Evolutionary conservation across 2,797 vertebrate genomes (phyloP), one percentile per base, ranked within the genome.

Genomic region (Hydrolagus colliei): DNA sequence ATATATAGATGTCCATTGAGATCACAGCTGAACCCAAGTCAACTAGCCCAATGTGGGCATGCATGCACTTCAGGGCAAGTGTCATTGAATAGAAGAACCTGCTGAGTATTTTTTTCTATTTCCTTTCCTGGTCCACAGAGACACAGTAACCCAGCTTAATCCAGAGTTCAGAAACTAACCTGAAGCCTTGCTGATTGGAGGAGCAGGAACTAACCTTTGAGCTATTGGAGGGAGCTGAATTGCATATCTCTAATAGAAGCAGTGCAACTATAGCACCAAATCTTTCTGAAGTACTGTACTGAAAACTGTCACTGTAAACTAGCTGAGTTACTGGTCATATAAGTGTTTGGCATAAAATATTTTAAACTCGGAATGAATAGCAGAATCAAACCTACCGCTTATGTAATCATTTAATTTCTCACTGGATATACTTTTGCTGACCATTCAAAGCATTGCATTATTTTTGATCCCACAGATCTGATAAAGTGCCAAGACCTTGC

Each of bases 391-490:
- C 10, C 27, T 7, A 67, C 32, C 10, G 12, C 63, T 68, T 20
- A 68, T 41, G 22, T 41, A 14, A 80, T 80, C 41, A 77, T 18
- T 71, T 71, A 35, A 20, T 12, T 35, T 11, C 65, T 35, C 16
- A 84, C 18, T 52, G 79, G 35, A 35, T 67, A 18, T 27, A 65
- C 18, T 32, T 79, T 62, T 79, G 77, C 77, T 63, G 62, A 80
- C 77, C 27, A 13, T 80, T 80, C 77, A 80, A 80, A 65, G 18
- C 65, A 22, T 65, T 14, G 65, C 77, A 80, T 11, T 9, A 68
- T 2, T 84, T 41, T 9, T n/a, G 18, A 41, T 4, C 27, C 9
- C 16, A 41, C 65, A 68, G 79, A 68, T 35, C 65, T 84, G 65
- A 71, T 68, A 20, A 68, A 68, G 32, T 68, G 79, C 63, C 63